Evolutionary conservation across 2,113 vertebrate species (phyloP), one percentile per base, ranked within the genome.

Genomic region (Microcebus tavaratra): DNA sequence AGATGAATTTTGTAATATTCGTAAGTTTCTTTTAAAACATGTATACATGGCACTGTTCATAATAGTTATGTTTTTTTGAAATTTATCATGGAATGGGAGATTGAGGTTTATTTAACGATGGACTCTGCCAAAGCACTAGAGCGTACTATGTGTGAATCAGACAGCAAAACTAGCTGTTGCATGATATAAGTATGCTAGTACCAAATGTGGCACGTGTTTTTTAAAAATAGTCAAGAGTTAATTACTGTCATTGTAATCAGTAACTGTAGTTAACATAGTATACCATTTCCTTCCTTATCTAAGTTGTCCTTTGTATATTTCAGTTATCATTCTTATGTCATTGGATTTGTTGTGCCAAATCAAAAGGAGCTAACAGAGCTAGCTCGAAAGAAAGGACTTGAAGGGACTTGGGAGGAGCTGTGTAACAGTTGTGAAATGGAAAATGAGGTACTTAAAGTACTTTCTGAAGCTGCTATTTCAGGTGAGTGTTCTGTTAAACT

Each of bases 261-360:
- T 48, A 45, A 12, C 59, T 17, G 8, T 15, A 29, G 29, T 63
- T 55, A 88, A 29, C 36, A 7, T 3, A 2, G 25, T 27, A 0
- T 39, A 27, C 18, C 55, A 0, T 57, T 50, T 70, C 31, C 72
- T 50, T 84, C 55, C 42, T 86, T 70, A 29, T 48, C 73, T 53
- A 39, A 87, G 10, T 20, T 97, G 1, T 34, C 0, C 91, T 90
- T 93, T 95, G 20, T 98, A 0, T 92, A 57, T 98, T 98, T 89
- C 98, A 99, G 99, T 95, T 99, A 99, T 27, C 99, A 99, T 98
- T 99, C 99, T 20, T 99, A 99, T 1, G 99, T 99, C 97, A 99
- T 99, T 98, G 99, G 99, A 98, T 99, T 99, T 95, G 98, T 99
- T 98, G 99, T 99, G 98, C 99, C 99, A 98, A 99, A 99, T 98